Evolutionary conservation across 2,888 invertebrate species (phyloP).

Genomic region (Apodemia duryi): DNA sequence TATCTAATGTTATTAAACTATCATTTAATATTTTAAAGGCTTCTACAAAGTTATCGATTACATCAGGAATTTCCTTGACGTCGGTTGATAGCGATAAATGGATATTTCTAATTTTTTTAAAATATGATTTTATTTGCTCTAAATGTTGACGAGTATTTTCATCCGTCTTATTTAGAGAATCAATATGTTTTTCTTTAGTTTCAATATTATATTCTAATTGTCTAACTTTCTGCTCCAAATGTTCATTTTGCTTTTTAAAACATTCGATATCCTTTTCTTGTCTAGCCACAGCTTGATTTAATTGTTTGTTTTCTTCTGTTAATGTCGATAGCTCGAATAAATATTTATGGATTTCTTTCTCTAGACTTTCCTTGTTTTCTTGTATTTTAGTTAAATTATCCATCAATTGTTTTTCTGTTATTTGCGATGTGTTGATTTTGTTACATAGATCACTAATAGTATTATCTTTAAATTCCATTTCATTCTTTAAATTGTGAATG

Average conservation of each 20-base stretch:
- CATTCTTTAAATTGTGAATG: background rate
- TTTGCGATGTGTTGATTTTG: background rate
- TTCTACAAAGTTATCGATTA: slow-evolving; percentile 41
- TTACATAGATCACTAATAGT: background rate
- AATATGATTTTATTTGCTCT: slow-evolving; percentile 38
- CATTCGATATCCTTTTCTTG: slow-evolving; percentile 37
- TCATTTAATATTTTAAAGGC: slow-evolving; percentile 40
- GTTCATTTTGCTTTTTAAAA: slow-evolving; percentile 35
- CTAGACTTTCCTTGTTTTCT: slow-evolving; percentile 18
- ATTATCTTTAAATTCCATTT: background rate
- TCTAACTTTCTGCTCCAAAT: slow-evolving; percentile 35
- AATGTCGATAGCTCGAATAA: slow-evolving; percentile 33
- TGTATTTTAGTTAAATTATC: background rate
- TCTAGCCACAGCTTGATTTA: slow-evolving; percentile 33
- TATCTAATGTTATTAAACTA: slow-evolving; percentile 43
- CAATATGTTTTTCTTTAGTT: slow-evolving; percentile 41
- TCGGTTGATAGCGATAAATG: slow-evolving; percentile 42
- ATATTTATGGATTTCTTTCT: slow-evolving; percentile 33
- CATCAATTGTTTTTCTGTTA: background rate
- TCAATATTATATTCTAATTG: slow-evolving; percentile 39
- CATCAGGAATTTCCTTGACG: slow-evolving; percentile 41
- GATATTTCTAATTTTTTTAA: slow-evolving; percentile 42
- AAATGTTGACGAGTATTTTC: slow-evolving; percentile 39
- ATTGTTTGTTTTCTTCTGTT: slow-evolving; percentile 38
- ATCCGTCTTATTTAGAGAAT: slow-evolving; percentile 36